These are phyloP conservation scores for Deroplatys truncata DNA, from an alignment of 2,888 invertebrate genomes.

Conservation along the genomic window DNA sequence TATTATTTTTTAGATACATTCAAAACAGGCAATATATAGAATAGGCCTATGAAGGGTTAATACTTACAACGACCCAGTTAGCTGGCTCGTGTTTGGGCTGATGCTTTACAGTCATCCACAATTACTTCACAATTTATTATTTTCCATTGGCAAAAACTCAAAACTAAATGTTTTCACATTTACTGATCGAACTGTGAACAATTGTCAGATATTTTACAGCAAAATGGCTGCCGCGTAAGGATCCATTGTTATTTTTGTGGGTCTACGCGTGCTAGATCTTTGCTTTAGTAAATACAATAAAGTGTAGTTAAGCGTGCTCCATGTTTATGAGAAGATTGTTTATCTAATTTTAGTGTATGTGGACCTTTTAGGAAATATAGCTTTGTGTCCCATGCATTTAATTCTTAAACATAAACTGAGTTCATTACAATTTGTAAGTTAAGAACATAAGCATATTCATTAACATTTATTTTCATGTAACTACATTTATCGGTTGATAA, in stretches of 20 bases:
- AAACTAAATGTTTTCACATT: slow-evolving; percentile 13
- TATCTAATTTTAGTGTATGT: neutral
- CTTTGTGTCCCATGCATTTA: neutral
- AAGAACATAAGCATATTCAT: neutral
- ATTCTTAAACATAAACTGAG: neutral
- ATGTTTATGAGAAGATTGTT: neutral
- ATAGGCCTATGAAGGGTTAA: slow-evolving; percentile 4
- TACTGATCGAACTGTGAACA: slow-evolving; percentile 16
- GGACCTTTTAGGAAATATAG: neutral
- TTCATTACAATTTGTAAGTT: neutral
- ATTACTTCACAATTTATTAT: neutral
- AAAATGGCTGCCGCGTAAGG: slow-evolving; percentile 31
- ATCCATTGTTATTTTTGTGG: slow-evolving; percentile 20
- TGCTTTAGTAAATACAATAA: neutral
- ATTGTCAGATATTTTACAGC: slow-evolving; percentile 28
- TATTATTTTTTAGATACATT: neutral
- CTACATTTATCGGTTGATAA: neutral
- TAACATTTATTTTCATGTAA: neutral
- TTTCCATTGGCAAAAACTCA: neutral
- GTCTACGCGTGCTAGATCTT: neutral
- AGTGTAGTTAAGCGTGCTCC: neutral
- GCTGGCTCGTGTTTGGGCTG: neutral
- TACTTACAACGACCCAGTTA: slow-evolving; percentile 5
- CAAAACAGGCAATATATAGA: neutral
- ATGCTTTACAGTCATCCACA: slow-evolving; percentile 6